Percentiles rank a stretch among this genome's conserved stretches.
Conservation (phyloP, 2,888 invertebrate genomes). For the Drosophila ochracea region DNA sequence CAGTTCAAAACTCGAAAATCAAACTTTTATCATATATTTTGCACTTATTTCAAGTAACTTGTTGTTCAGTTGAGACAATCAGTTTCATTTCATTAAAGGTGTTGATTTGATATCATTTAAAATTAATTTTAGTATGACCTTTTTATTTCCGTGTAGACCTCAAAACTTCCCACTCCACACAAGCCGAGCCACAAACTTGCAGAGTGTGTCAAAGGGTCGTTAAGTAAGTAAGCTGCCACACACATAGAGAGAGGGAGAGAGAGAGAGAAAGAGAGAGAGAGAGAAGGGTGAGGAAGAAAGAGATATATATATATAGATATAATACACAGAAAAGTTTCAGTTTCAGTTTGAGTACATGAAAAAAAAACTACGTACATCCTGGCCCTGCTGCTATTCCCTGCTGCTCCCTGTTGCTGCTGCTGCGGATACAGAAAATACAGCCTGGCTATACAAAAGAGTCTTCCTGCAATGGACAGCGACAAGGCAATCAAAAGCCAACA, state of each 20-base stretch:
- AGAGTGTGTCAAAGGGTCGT: slow-evolving; percentile 76
- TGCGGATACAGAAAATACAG: slow-evolving; percentile 10
- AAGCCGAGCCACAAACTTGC: slow-evolving; percentile 16
- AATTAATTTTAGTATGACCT: not conserved
- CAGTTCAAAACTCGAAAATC: not conserved
- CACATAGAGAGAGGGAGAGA: slow-evolving; percentile 25
- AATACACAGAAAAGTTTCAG: slow-evolving; percentile 60
- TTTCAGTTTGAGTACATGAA: slow-evolving; percentile 64
- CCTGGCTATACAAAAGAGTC: slow-evolving; percentile 28
- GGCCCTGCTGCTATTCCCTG: not conserved
- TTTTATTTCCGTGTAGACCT: slow-evolving; percentile 7
- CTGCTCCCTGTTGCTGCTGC: not conserved
- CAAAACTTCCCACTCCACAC: not conserved
- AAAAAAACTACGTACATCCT: slow-evolving; percentile 46
- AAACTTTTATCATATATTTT: not conserved
- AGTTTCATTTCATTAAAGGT: not conserved
- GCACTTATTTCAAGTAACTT: not conserved
- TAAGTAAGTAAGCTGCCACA: slow-evolving; percentile 68
- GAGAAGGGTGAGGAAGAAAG: not conserved
- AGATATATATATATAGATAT: slow-evolving; percentile 5
- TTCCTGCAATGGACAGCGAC: slow-evolving; percentile 51
- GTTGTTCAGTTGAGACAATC: not conserved
- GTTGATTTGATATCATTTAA: not conserved
- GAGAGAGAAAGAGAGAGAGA: slow-evolving; percentile 2
- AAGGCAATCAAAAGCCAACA: slow-evolving; percentile 62